phyloP scores from a whole-genome alignment of 2,113 vertebrate genomes.

The Corydoras sp. region DNA sequence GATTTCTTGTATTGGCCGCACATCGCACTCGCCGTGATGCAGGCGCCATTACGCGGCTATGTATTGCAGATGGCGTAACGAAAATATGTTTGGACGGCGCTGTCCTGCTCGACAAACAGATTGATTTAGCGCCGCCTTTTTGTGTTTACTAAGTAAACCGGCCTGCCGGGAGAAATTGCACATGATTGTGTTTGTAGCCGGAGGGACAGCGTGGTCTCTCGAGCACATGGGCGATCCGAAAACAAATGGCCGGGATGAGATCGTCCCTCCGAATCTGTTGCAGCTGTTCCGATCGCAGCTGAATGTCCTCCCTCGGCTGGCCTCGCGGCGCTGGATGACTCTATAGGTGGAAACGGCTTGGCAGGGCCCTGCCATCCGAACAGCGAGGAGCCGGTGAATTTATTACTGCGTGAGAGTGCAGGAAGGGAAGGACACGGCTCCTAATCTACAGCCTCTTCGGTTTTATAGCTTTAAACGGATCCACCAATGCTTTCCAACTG shows the following conservation, averaged over 20 bases:
- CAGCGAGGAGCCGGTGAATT: neutral
- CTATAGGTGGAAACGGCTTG: neutral
- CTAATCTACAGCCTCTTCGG: neutral
- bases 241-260: neutral
- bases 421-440: neutral
- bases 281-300: neutral
- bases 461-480: neutral
- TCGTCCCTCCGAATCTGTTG: constrained; percentile 1
- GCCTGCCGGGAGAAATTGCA: too few species aligned
- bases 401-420: neutral
- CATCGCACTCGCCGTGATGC: too few species aligned
- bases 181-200: too few species aligned
- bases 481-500: too few species aligned
- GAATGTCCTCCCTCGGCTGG: neutral
- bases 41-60: too few species aligned
- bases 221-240: neutral
- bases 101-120: too few species aligned
- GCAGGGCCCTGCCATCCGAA: neutral
- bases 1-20: too few species aligned
- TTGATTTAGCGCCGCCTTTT: too few species aligned
- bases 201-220: too few species aligned
- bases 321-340: neutral
- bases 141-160: too few species aligned
- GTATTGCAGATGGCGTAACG: too few species aligned
- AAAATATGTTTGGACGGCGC: too few species aligned